Conservation (phyloP, 2,797 vertebrate species). For the Mormyrops boulengeri region DNA sequence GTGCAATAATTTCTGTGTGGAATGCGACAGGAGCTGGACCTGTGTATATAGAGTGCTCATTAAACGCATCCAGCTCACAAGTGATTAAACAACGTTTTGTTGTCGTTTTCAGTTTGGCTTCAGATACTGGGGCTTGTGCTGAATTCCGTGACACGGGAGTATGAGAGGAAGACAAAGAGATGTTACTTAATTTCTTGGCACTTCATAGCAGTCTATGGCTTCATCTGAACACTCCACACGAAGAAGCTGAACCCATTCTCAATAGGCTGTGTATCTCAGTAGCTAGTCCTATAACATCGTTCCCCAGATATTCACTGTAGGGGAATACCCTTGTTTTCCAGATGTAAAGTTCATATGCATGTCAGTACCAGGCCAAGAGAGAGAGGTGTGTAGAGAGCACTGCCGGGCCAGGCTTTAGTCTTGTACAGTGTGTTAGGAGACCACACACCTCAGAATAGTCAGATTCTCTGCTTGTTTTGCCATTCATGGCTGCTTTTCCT, state of each 20-base stretch:
- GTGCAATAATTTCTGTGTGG: constrained; percentile 90
- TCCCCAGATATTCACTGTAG: background rate
- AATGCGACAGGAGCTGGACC: constrained; percentile 57
- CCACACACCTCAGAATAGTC: background rate
- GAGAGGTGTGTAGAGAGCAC: background rate
- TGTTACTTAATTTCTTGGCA: constrained; percentile 68
- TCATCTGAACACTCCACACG: constrained; percentile 62
- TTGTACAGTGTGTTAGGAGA: constrained; percentile 6
- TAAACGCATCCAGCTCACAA: constrained; percentile 58
- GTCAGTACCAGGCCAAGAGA: background rate
- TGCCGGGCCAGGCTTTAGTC: background rate
- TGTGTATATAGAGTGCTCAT: constrained; percentile 60
- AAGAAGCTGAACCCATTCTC: constrained; percentile 54
- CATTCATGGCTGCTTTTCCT: constrained; percentile 5
- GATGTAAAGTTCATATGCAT: constrained; percentile 41
- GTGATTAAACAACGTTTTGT: constrained; percentile 56
- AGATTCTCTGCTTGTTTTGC: background rate
- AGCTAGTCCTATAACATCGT: constrained; percentile 26
- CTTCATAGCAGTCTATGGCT: constrained; percentile 66
- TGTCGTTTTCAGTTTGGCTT: constrained; percentile 44
- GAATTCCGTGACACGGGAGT: constrained; percentile 74
- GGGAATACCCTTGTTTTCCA: background rate
- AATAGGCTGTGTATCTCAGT: constrained; percentile 49
- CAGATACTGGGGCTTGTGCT: constrained; percentile 66
- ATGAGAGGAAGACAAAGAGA: constrained; percentile 60